A percentile compares a stretch with the other conserved stretches of the same genome.
These are phyloP conservation scores for Crepidodera aurea DNA, from an alignment of 2,888 invertebrate species.

Conservation along the genomic window DNA sequence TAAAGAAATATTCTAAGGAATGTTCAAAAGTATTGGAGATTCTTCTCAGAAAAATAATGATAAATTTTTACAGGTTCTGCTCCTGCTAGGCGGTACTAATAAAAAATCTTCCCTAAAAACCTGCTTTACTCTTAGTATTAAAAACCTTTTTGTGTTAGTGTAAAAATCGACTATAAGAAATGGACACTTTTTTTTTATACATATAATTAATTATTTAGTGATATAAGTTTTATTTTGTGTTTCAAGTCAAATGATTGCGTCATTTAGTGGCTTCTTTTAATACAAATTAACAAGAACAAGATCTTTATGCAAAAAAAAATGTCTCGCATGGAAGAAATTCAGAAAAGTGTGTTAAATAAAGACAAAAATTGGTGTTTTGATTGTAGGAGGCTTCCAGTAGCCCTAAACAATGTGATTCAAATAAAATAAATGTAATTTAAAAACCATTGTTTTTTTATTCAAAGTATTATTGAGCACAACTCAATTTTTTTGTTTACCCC, in stretches of 20 bases:
- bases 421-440: not conserved
- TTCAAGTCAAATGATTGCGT: slow-evolving; percentile 2
- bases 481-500: too few relatives aligned
- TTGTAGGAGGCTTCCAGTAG: not conserved
- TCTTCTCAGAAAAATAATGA: slow-evolving; percentile 2
- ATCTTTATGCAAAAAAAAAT: slow-evolving; percentile 3
- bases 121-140: slow-evolving; percentile 35
- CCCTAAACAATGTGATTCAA: not conserved
- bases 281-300: slow-evolving; percentile 9
- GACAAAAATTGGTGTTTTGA: slow-evolving; percentile 8
- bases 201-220: slow-evolving; percentile 15
- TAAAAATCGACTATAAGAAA: slow-evolving; percentile 3
- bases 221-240: slow-evolving; percentile 26
- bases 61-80: slow-evolving; percentile 50
- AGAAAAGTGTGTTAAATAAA: slow-evolving; percentile 1
- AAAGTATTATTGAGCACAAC: not conserved
- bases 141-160: slow-evolving; percentile 24
- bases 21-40: not conserved
- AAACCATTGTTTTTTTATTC: not conserved
- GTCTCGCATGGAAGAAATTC: not conserved
- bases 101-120: slow-evolving; percentile 35
- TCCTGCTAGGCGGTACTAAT: slow-evolving; percentile 52
- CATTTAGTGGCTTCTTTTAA: slow-evolving; percentile 24
- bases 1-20: too few relatives aligned
- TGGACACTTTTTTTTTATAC: slow-evolving; percentile 24